Evolutionary conservation across 2,888 invertebrate genomes (phyloP).

Genomic region (Ophion costatus): DNA sequence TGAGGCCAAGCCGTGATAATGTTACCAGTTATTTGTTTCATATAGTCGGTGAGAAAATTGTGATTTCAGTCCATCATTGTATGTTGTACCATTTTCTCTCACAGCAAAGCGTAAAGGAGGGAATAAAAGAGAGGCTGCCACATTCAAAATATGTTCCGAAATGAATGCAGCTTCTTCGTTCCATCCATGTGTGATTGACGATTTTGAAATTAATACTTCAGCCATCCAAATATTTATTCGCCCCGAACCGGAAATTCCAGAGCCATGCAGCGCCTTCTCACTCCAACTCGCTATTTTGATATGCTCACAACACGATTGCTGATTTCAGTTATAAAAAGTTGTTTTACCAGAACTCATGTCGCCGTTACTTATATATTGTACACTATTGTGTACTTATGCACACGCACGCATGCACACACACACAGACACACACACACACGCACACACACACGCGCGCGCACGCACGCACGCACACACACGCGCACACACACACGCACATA

Average conservation of each 20-base stretch:
- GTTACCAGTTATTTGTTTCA: conserved; percentile 27
- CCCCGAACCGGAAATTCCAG: conserved; percentile 68
- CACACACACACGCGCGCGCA: too few relatives aligned
- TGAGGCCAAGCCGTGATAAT: conserved; percentile 68
- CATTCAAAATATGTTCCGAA: conserved; percentile 44
- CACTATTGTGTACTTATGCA: background rate
- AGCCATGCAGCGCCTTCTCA: conserved; percentile 48
- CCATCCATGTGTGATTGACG: conserved; percentile 73
- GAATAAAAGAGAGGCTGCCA: background rate
- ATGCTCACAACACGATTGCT: conserved; percentile 26
- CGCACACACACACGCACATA: too few relatives aligned
- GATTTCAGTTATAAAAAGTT: conserved; percentile 20
- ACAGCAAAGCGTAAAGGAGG: background rate
- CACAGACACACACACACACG: too few relatives aligned
- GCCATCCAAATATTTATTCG: conserved; percentile 40
- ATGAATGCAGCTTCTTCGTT: conserved; percentile 74
- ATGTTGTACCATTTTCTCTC: too few relatives aligned
- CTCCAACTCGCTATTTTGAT: conserved; percentile 42
- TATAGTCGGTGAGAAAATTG: too few relatives aligned
- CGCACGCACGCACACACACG: too few relatives aligned
- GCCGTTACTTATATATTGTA: conserved; percentile 32
- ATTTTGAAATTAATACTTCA: conserved; percentile 69
- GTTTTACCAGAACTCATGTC: conserved; percentile 34
- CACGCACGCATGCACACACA: too few relatives aligned
- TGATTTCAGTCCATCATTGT: too few relatives aligned